Base-by-base conservation (phyloP, 2,888 invertebrate species). In the Netelia virgata region DNA sequence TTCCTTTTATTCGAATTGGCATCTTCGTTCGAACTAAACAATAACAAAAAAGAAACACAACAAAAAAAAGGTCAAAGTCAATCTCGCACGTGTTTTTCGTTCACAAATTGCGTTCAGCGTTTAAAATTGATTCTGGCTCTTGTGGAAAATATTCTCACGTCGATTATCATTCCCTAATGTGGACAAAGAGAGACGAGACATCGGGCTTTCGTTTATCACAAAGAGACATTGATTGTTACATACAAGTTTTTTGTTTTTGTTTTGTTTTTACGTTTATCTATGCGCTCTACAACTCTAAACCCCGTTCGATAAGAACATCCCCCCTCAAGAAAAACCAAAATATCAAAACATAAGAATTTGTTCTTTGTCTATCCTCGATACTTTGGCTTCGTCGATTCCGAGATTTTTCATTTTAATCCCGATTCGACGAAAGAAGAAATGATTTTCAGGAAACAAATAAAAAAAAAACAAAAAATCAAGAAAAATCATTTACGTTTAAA, bases 401-500 rank as follows among this genome's bases (percentile, higher is more conserved):
- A 57, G 18, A 57, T 18, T 57, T 57, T 20, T 18, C 16, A 18
- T 57, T 57, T n/a, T 53, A 2, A 10, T 14, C 16, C 2, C 53
- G 53, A 53, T 16, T 53, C 53, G 53, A 14, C 53, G 23, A 47
- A 47, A 47, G 10, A 14, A 47, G 11, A 47, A 47, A 14, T 47
- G 0, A 1, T 14, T 47, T 47, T 14, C 2, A 0, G 47, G n/a
- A n/a, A n/a, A n/a, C n/a, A n/a, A 47, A n/a, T 10, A 53, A 53
- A 59, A 69, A 59, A 76, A 50, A 63, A 50, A 41, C 28, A 43
- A 47, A 47, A 43, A 11, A 55, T 10, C 14, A 57, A 69, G 47
- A 68, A 59, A 59, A 68, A 43, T 36, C 1, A 5, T 36, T 36
- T 36, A 8, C 0, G 68, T 85, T 91, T 91, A 93, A 78, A 93